Percentiles rank a stretch among this genome's conserved stretches.
Conservation (phyloP, 2,888 invertebrate genomes). For the Dryadula phaetusa region DNA sequence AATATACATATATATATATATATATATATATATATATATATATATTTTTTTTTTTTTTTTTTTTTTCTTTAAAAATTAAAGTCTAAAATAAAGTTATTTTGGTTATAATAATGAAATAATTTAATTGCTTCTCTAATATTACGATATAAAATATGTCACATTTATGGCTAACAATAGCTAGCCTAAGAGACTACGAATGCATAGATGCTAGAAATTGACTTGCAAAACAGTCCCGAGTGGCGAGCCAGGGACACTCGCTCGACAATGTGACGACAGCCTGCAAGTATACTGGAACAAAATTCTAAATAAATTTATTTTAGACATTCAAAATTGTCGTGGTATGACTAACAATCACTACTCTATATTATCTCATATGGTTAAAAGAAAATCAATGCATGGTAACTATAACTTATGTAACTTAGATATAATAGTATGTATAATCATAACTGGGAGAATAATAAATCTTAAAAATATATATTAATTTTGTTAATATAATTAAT, state of each 20-base stretch:
- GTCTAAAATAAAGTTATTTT: not conserved
- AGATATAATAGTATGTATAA: too few relatives aligned
- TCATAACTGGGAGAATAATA: too few relatives aligned
- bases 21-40: too few relatives aligned
- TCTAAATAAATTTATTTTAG: constrained; percentile 12
- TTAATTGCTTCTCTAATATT: too few relatives aligned
- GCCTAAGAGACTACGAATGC: constrained; percentile 43
- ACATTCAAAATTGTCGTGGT: not conserved
- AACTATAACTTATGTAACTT: too few relatives aligned
- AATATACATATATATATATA: too few relatives aligned
- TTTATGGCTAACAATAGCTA: not conserved
- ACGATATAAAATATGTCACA: constrained; percentile 5
- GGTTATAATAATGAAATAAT: not conserved
- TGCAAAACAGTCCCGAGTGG: constrained; percentile 57
- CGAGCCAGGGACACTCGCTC: constrained; percentile 25
- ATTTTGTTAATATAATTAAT: too few relatives aligned
- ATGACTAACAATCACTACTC: too few relatives aligned
- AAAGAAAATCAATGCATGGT: too few relatives aligned
- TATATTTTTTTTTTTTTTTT: too few relatives aligned
- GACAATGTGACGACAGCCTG: constrained; percentile 27
- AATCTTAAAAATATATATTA: too few relatives aligned
- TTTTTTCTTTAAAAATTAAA: too few relatives aligned
- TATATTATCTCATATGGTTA: not conserved
- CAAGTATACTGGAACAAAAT: not conserved
- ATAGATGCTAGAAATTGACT: constrained; percentile 60